Percentiles rank a stretch among this genome's conserved stretches.
These are phyloP conservation scores for Gephyroberyx darwinii DNA, from an alignment of 2,797 vertebrate species.

Conservation along the genomic window DNA sequence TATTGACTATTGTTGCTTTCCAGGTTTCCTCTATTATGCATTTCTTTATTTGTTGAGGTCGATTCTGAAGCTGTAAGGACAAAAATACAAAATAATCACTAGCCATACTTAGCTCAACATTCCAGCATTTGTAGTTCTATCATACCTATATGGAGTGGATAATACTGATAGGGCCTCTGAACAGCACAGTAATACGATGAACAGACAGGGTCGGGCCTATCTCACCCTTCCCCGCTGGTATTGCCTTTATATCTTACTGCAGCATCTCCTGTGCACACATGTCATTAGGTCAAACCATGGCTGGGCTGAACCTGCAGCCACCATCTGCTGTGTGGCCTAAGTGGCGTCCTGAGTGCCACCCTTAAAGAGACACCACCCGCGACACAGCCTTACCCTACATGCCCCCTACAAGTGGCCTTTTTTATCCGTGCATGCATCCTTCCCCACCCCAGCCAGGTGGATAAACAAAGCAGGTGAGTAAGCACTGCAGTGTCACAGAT, in stretches of 20 bases:
- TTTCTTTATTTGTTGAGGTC: too few species aligned
- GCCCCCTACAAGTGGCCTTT: conserved; percentile 2
- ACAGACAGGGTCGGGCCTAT: not conserved
- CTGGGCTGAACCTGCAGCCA: not conserved
- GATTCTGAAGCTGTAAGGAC: too few species aligned
- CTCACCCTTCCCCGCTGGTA: too few species aligned
- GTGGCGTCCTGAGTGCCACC: not conserved
- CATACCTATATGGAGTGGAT: not conserved
- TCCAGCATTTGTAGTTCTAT: too few species aligned
- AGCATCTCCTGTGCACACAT: not conserved
- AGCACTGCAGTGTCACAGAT: not conserved
- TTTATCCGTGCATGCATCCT: not conserved
- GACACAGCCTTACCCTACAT: not conserved
- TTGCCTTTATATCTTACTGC: not conserved
- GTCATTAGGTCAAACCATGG: conserved; percentile 7
- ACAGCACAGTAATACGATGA: not conserved
- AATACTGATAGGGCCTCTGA: not conserved
- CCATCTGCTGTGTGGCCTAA: conserved; percentile 32
- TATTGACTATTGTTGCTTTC: too few species aligned
- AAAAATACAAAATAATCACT: too few species aligned
- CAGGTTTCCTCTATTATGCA: too few species aligned
- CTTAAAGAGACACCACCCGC: conserved; percentile 13
- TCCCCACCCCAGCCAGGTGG: not conserved
- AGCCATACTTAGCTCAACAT: too few species aligned
- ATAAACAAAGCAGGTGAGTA: not conserved